A percentile compares a stretch with the other conserved stretches of the same genome.
Evolutionary conservation across 2,113 vertebrate species (phyloP).

Genomic region (Octodon degus): DNA sequence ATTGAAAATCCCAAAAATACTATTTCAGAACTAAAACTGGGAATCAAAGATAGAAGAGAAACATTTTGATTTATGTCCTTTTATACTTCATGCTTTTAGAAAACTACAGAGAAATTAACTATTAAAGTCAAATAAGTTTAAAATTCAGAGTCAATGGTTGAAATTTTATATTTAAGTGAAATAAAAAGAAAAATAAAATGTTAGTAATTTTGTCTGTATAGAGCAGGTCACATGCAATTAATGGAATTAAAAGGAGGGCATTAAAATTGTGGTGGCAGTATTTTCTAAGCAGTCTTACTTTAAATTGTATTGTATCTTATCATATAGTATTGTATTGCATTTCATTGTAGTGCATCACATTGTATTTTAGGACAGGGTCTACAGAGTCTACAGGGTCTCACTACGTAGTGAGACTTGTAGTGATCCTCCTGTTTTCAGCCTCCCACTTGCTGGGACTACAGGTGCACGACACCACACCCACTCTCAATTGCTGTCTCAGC

Average conservation of each 20-base stretch:
- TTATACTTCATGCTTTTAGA: neutral
- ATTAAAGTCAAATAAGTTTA: neutral
- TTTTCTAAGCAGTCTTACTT: neutral
- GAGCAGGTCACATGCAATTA: neutral
- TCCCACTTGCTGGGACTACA: no score
- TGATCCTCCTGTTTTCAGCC: no score
- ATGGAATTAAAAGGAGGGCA: neutral
- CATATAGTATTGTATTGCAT: no score
- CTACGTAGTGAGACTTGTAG: no score
- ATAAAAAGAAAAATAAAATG: neutral
- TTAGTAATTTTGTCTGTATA: neutral
- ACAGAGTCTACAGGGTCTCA: no score
- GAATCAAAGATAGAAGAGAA: neutral
- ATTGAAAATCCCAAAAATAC: neutral
- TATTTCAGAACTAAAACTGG: neutral
- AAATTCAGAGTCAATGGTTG: neutral
- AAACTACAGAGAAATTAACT: neutral
- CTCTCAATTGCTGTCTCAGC: no score
- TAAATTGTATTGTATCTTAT: neutral
- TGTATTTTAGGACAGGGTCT: no score
- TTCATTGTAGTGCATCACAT: no score
- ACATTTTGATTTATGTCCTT: neutral
- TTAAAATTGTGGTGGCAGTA: neutral
- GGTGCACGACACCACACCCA: no score
- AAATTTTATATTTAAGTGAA: neutral